Percentiles rank a stretch among this genome's conserved stretches.
phyloP scores from a whole-genome alignment of 2,113 vertebrate genomes.

The Aegotheles bennettii region DNA sequence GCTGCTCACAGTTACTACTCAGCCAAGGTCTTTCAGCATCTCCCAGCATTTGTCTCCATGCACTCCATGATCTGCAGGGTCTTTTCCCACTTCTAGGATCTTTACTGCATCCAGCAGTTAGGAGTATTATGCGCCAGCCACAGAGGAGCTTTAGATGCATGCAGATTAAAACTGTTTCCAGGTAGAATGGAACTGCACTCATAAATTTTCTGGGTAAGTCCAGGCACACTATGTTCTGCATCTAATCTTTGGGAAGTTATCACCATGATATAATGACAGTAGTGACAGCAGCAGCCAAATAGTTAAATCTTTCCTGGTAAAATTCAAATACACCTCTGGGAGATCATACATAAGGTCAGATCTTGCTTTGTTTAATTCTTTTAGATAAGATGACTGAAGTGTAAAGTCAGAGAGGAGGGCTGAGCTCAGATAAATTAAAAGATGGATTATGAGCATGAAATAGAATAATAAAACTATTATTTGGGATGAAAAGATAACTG shows the following conservation, averaged over 20 bases:
- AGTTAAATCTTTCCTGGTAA: background rate
- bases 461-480: background rate
- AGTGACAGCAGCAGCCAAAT: background rate
- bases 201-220: background rate
- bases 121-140: background rate
- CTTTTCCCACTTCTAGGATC: background rate
- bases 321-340: background rate
- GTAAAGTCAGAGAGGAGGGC: background rate
- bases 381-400: background rate
- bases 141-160: background rate
- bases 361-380: background rate
- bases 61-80: background rate
- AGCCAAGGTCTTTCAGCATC: background rate
- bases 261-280: background rate
- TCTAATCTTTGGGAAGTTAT: background rate
- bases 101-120: background rate
- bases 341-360: background rate
- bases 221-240: background rate
- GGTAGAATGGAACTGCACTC: background rate
- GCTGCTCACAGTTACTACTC: background rate
- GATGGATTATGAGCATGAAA: background rate
- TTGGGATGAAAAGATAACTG: background rate
- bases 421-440: background rate
- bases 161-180: background rate
- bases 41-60: background rate